Conservation (phyloP, 2,797 vertebrate species). For the Peromyscus nudipes region DNA sequence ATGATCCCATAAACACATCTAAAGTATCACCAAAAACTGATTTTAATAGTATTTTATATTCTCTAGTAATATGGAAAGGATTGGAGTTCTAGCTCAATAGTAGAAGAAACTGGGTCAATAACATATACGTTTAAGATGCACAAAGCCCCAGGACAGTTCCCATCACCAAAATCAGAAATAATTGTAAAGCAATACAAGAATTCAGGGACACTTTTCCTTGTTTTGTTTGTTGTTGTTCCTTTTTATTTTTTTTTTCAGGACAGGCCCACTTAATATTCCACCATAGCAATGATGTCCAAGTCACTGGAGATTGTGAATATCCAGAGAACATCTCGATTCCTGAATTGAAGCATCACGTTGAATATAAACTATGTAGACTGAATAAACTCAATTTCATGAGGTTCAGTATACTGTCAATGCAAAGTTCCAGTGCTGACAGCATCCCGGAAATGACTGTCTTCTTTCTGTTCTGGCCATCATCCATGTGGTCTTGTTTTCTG, state of each 20-base stretch:
- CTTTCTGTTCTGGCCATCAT: background rate
- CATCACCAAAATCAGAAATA: background rate
- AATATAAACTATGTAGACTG: background rate
- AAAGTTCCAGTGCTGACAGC: background rate
- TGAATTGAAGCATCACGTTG: background rate
- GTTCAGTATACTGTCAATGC: background rate
- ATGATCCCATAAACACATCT: background rate
- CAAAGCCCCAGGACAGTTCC: background rate
- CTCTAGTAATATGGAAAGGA: background rate
- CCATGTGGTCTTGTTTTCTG: background rate
- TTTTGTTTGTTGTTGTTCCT: background rate
- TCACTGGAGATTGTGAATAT: background rate
- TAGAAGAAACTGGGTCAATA: background rate
- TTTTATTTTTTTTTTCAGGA: background rate
- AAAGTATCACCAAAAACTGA: background rate
- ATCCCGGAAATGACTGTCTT: background rate
- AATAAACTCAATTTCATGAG: background rate
- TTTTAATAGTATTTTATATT: background rate
- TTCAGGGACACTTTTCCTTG: background rate
- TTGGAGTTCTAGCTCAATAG: background rate
- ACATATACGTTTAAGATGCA: background rate
- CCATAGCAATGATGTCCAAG: background rate
- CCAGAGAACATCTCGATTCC: background rate
- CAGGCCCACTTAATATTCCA: background rate
- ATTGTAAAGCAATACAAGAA: background rate